Percentiles rank a stretch among this genome's conserved stretches.
Conservation (phyloP, 2,113 vertebrate species). For the Acrocephalus kingi region DNA sequence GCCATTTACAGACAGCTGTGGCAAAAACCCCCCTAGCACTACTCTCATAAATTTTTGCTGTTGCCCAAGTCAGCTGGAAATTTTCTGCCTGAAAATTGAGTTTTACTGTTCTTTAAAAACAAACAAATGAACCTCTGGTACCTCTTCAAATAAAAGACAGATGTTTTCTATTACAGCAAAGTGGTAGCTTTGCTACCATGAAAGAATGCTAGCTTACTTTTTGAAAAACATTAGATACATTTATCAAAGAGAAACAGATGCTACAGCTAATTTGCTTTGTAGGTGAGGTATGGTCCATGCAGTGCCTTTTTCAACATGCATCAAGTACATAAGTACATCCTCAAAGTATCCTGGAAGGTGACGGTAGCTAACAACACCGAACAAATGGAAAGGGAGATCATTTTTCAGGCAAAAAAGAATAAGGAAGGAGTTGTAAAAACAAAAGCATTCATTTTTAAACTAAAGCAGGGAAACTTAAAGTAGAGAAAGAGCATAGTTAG, state of each 20-base stretch:
- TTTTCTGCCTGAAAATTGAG: not conserved
- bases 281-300: not conserved
- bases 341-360: not conserved
- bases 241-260: not conserved
- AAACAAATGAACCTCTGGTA: not conserved
- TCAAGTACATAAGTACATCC: not conserved
- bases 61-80: not conserved
- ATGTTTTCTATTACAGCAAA: not conserved
- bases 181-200: not conserved
- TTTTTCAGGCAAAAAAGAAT: not conserved
- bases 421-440: not conserved
- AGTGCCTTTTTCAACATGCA: not conserved
- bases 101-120: not conserved
- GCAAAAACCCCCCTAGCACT: not conserved
- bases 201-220: not conserved
- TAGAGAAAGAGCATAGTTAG: not conserved
- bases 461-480: not conserved
- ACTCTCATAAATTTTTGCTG: not conserved
- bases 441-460: not conserved
- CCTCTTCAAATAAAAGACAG: not conserved
- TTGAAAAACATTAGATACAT: not conserved
- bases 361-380: not conserved
- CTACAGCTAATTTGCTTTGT: not conserved
- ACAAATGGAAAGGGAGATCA: not conserved
- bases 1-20: not conserved